Evolutionary conservation across 1,140 invertebrate species (phyloP).

Genomic region (Lordiphosa stackelbergi): DNA sequence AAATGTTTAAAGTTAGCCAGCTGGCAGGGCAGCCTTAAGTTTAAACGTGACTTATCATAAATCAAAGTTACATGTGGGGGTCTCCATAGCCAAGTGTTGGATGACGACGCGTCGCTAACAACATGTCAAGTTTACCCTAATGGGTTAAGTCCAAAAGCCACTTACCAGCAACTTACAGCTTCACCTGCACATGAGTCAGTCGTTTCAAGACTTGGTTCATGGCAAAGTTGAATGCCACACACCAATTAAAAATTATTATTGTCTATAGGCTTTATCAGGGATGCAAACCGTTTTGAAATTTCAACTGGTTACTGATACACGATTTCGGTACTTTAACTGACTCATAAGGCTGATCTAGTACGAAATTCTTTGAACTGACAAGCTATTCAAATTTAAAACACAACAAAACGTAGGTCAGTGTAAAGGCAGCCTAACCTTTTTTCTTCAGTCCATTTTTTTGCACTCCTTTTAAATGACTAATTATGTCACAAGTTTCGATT

Average conservation of each 20-base stretch:
- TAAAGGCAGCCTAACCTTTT: no score
- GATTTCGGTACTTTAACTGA: no score
- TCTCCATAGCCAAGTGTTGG: constrained; percentile 30
- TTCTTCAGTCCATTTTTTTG: no score
- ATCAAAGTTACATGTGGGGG: constrained; percentile 29
- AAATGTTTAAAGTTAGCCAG: constrained; percentile 12
- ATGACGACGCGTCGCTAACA: constrained; percentile 36
- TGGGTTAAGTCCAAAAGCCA: constrained; percentile 55
- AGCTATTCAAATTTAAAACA: no score
- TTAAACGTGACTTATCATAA: constrained; percentile 72
- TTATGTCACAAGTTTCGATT: no score
- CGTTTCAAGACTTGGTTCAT: constrained; percentile 15
- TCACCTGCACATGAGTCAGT: constrained; percentile 18
- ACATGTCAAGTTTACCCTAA: constrained; percentile 68
- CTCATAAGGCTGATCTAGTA: no score
- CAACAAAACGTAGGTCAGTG: no score
- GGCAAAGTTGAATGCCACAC: constrained; percentile 39
- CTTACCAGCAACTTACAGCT: constrained; percentile 25
- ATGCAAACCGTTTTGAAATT: no score
- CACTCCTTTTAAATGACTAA: no score
- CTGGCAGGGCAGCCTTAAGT: constrained; percentile 5
- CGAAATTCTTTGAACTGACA: no score
- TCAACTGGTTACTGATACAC: no score
- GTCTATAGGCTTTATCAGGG: constrained; percentile 14
- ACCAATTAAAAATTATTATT: constrained; percentile 11